Evolutionary conservation across 2,888 invertebrate species (phyloP).

Genomic region (Arctia plantaginis): DNA sequence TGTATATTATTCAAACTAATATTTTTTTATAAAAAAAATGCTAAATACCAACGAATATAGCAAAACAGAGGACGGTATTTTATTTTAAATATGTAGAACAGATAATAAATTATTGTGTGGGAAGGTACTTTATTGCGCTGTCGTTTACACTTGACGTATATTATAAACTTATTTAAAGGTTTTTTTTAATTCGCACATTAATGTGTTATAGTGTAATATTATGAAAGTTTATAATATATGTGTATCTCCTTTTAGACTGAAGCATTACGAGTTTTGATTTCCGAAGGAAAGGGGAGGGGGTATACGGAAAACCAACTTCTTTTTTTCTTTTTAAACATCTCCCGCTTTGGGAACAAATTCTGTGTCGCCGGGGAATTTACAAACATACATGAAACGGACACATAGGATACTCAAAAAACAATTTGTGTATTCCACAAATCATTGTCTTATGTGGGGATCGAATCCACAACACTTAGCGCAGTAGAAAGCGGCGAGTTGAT

Average conservation of each 20-base stretch:
- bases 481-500: no score
- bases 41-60: slow-evolving; percentile 6
- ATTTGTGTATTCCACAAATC: no score
- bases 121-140: slow-evolving; percentile 9
- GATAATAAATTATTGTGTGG: slow-evolving; percentile 5
- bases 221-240: neutral
- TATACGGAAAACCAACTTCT: neutral
- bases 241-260: neutral
- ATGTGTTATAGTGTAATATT: neutral
- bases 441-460: no score
- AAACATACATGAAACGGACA: no score
- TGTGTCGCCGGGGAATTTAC: no score
- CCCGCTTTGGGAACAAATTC: no score
- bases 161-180: neutral
- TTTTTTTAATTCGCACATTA: neutral
- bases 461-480: no score
- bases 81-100: neutral
- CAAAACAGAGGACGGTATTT: slow-evolving; percentile 4
- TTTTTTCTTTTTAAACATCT: no score
- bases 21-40: neutral
- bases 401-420: no score
- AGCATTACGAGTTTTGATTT: no score
- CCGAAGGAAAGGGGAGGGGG: neutral
- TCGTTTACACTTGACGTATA: slow-evolving; percentile 1
- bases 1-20: neutral